Conservation (phyloP, 2,797 vertebrate species). For the Characodon lateralis region DNA sequence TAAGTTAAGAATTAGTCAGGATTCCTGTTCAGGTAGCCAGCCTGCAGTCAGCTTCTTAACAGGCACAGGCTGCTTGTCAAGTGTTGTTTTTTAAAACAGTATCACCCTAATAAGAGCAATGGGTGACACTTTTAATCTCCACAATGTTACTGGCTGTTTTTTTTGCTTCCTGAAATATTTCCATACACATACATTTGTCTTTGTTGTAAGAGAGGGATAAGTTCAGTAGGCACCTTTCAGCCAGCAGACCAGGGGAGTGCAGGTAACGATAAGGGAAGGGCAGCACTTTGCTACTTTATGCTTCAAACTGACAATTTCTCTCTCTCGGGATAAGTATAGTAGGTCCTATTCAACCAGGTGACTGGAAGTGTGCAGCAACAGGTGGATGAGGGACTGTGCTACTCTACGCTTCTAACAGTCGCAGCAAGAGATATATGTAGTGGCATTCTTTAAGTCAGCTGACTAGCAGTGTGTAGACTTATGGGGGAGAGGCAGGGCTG, state of each 20-base stretch:
- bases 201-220: not conserved
- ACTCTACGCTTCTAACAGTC: too few relatives aligned
- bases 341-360: too few relatives aligned
- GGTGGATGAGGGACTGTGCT: too few relatives aligned
- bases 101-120: conserved; percentile 3
- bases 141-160: not conserved
- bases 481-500: not conserved
- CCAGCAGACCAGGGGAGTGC: not conserved
- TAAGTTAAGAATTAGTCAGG: not conserved
- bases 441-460: not conserved
- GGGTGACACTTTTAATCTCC: not conserved
- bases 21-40: not conserved
- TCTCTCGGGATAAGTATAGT: too few relatives aligned
- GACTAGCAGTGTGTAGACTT: not conserved
- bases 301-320: too few relatives aligned
- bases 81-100: not conserved
- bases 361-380: too few relatives aligned
- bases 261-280: not conserved
- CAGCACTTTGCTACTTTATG: too few relatives aligned
- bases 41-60: not conserved
- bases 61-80: not conserved
- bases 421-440: not conserved
- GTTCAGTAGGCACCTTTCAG: not conserved
- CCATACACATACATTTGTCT: not conserved
- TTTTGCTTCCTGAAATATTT: too few relatives aligned